Evolutionary conservation across 2,797 vertebrate species (phyloP), one percentile per base, ranked within the genome.

Genomic region (Linurgus olivaceus): DNA sequence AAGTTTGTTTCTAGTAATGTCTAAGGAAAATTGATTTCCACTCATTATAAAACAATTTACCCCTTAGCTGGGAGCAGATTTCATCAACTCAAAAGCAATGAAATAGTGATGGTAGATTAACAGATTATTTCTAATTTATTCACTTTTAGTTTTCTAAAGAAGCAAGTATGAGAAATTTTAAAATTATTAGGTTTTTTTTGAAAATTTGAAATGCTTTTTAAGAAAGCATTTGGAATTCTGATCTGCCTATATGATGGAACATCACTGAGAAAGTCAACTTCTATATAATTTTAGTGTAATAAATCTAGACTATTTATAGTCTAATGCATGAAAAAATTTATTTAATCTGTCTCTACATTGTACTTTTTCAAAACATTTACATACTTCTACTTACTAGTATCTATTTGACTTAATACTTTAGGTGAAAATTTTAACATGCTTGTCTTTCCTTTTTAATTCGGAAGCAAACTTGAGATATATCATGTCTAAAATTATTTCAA

Each of bases 21-120:
- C 86, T 93, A 76, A 91, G 57, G 59, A 96, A 95, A 97, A 96
- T 54, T 81, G 75, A 95, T 96, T 96, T 96, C 84, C 33, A 81
- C 70, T 93, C 71, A 86, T 91, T 94, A 90, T 89, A 94, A 94
- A 92, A 63, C 75, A 93, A 59, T 95, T 93, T 95, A 67, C 72
- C 68, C 50, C 50, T 83, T 93, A 81, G 62, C 92, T 93, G 59
- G 66, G n/a, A 55, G 47, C 48, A 82, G 35, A 86, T 96, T 96
- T 96, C 89, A 90, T 92, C 76, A 85, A 31, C 55, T 78, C 7
- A 2, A 82, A 93, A 94, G 59, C 79, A 95, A 40, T 90, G 68
- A 95, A 95, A 91, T 88, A 86, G 67, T 86, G 75, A 88, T 87
- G 62, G 63, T 74, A 89, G 48, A 79, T 78, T 88, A 96, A 94